Evolutionary conservation across 2,797 vertebrate genomes (phyloP), one percentile per base, ranked within the genome.

Genomic region (Sebastes hubbsi): DNA sequence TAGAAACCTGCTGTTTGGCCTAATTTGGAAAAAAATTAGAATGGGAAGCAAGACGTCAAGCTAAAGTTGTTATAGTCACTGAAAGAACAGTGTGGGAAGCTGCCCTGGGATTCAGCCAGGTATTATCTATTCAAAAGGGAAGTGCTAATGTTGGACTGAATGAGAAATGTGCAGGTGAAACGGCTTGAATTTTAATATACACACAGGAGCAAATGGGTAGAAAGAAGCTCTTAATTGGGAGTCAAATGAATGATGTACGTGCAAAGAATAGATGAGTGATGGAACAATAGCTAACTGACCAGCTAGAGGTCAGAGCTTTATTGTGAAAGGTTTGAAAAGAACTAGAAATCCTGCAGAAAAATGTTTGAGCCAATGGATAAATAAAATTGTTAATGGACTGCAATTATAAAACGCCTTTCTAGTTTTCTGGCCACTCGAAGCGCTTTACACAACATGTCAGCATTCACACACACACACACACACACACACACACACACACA

Each of bases 61-160:
- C 54, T 79, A 18, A 74, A 77, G 72, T 63, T 73, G 80, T 86
- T 77, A 64, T 5, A 75, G 60, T 64, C 54, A 68, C 64, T 18
- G 32, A 52, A n/a, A 20, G 30, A 81, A 64, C 54, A 56, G 36
- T 22, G 55, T 25, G 56, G n/a, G 29, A 80, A 60, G 54, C 64
- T 84, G 62, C 46, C 67, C 73, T 46, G 80, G 83, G 74, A 91
- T 59, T 72, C 56, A 70, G 56, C 9, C 25, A 61, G 46, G 69
- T 80, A 75, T 90, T 77, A 88, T 81, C 71, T 83, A 83, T 90
- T 89, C 78, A 86, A 82, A 82, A 61, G 38, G 36, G 77, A 74
- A 42, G 63, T 29, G 64, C 62, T 78, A 54, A 75, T 78, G 82
- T 56, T 75, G 54, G 67, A 65, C 66, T 82, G 85, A 91, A 84